Evolutionary conservation across 2,797 vertebrate genomes (phyloP).

Genomic region (Gadopsis bispinosus): DNA sequence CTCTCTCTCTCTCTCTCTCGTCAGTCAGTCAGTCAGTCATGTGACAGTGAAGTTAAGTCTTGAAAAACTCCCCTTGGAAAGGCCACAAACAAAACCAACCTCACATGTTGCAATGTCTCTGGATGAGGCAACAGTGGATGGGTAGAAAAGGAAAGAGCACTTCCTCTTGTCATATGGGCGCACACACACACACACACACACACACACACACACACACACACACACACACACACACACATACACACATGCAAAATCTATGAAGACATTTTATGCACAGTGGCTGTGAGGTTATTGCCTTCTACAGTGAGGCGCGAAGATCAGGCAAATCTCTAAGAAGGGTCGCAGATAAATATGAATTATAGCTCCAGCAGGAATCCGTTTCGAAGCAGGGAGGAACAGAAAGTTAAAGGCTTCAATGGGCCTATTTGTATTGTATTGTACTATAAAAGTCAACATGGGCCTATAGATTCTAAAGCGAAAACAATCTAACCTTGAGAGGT

Average conservation of each 20-base stretch:
- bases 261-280: no score
- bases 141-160: conserved; percentile 23
- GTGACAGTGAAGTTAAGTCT: not conserved
- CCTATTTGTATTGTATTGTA: no score
- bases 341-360: not conserved
- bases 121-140: conserved; percentile 60
- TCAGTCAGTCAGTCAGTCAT: not conserved
- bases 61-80: conserved; percentile 15
- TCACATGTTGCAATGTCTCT: conserved; percentile 65
- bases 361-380: not conserved
- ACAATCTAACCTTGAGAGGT: not conserved
- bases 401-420: fast-evolving
- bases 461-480: not conserved
- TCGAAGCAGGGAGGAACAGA: not conserved
- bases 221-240: not conserved
- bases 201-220: not conserved
- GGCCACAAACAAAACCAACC: not conserved
- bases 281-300: not conserved
- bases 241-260: not conserved
- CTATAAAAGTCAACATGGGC: no score
- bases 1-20: not conserved
- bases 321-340: fast-evolving
- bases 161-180: conserved; percentile 1
- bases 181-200: not conserved
- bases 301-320: not conserved